Conservation (phyloP, 92 coral and sea anemone species). For the Paramuricea clavata region DNA sequence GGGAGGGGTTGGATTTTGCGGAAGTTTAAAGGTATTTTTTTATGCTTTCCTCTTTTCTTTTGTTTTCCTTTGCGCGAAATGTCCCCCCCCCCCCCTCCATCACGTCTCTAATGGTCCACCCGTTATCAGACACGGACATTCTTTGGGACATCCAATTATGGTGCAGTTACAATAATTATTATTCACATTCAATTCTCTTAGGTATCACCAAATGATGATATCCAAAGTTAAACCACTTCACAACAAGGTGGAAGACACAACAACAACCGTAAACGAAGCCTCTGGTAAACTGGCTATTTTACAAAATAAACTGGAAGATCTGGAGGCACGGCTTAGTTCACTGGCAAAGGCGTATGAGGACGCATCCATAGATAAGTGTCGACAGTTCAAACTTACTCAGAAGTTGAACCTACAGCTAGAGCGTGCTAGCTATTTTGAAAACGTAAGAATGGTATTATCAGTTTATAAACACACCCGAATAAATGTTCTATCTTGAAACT, state of each 20-base stretch:
- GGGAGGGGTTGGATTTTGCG: too few species aligned
- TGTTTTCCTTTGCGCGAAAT: too few species aligned
- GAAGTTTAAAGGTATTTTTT: too few species aligned
- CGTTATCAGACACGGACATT: too few species aligned
- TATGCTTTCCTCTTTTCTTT: too few species aligned
- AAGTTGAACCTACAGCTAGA: constrained; percentile 85
- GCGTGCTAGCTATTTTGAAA: constrained; percentile 96
- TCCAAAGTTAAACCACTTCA: constrained; percentile 95
- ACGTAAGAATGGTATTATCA: constrained; percentile 62
- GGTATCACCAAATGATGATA: constrained; percentile 99
- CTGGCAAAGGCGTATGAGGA: constrained; percentile 91
- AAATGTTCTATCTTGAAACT: neutral
- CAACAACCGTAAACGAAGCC: constrained; percentile 87
- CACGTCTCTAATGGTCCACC: too few species aligned
- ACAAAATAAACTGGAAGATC: constrained; percentile 82
- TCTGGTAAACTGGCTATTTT: constrained; percentile 81
- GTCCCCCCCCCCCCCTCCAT: too few species aligned
- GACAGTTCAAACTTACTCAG: constrained; percentile 90
- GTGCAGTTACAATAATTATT: too few species aligned
- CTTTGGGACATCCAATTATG: too few species aligned
- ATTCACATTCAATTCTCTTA: constrained; percentile 22
- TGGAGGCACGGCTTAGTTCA: constrained; percentile 88
- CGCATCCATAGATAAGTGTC: constrained; percentile 95
- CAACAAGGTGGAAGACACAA: constrained; percentile 92
- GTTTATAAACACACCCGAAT: neutral